Percentiles rank a stretch among this genome's conserved stretches.
Evolutionary conservation across 2,113 vertebrate species (phyloP).

Genomic region (Myiopsitta monachus): DNA sequence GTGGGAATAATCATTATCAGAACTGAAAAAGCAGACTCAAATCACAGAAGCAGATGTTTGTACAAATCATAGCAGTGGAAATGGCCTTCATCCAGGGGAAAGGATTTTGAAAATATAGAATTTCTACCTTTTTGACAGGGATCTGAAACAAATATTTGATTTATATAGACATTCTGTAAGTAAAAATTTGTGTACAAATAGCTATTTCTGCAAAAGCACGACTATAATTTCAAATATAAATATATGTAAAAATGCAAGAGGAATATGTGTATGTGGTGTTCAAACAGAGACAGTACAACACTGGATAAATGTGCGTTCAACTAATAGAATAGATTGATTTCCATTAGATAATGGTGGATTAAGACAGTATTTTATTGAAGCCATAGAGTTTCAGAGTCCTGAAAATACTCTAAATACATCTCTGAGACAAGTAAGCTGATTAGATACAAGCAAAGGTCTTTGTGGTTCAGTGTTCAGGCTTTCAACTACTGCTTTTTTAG

Average conservation of each 20-base stretch:
- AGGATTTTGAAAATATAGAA: neutral
- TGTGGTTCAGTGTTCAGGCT: neutral
- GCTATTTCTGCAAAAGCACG: neutral
- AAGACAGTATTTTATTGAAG: neutral
- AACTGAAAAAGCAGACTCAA: neutral
- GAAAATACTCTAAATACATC: neutral
- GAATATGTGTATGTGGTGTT: neutral
- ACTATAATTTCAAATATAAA: neutral
- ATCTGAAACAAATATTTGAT: neutral
- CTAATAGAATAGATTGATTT: neutral
- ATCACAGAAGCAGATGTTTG: neutral
- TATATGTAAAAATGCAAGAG: neutral
- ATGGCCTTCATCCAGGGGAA: neutral
- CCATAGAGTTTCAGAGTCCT: neutral
- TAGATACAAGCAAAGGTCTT: neutral
- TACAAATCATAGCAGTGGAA: neutral
- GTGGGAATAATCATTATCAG: neutral
- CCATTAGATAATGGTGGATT: neutral
- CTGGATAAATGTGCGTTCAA: neutral
- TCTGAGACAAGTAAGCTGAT: neutral
- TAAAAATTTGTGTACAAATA: neutral
- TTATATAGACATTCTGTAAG: neutral
- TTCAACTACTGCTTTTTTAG: neutral
- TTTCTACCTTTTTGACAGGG: neutral
- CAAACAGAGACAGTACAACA: neutral